Conservation (phyloP, 2,888 invertebrate species). For the Axea sp. region DNA sequence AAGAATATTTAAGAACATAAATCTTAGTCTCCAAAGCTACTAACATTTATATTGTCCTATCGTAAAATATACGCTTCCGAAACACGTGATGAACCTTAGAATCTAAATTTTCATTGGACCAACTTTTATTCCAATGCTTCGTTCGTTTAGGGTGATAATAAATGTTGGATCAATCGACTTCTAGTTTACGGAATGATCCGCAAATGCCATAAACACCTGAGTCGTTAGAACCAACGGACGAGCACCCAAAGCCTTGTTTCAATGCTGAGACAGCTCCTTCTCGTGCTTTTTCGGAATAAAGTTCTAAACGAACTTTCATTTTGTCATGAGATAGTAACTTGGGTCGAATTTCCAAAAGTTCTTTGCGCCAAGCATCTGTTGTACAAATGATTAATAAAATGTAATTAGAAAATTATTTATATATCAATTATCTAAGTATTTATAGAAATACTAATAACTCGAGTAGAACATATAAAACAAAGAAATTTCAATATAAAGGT, state of each 20-base stretch:
- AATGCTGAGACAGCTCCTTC: slow-evolving; percentile 88
- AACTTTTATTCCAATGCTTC: neutral
- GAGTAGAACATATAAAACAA: no score
- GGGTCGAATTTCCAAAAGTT: slow-evolving; percentile 83
- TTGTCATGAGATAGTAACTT: slow-evolving; percentile 84
- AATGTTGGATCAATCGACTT: slow-evolving; percentile 83
- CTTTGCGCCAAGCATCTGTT: slow-evolving; percentile 85
- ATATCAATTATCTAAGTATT: no score
- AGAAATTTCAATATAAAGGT: no score
- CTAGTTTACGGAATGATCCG: slow-evolving; percentile 88
- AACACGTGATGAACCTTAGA: slow-evolving; percentile 14
- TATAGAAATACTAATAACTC: no score
- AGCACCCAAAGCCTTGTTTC: slow-evolving; percentile 82
- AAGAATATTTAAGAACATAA: no score
- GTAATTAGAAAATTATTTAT: no score
- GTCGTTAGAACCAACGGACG: slow-evolving; percentile 82
- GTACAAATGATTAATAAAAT: no score
- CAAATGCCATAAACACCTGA: slow-evolving; percentile 84
- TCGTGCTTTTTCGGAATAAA: slow-evolving; percentile 86
- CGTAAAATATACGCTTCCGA: neutral
- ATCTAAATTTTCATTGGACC: slow-evolving; percentile 4
- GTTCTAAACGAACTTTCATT: slow-evolving; percentile 85
- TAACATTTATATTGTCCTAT: no score
- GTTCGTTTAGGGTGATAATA: slow-evolving; percentile 16
- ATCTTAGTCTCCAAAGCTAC: no score